Evolutionary conservation across 2,113 vertebrate species (phyloP).

Genomic region (Xenopus borealis): DNA sequence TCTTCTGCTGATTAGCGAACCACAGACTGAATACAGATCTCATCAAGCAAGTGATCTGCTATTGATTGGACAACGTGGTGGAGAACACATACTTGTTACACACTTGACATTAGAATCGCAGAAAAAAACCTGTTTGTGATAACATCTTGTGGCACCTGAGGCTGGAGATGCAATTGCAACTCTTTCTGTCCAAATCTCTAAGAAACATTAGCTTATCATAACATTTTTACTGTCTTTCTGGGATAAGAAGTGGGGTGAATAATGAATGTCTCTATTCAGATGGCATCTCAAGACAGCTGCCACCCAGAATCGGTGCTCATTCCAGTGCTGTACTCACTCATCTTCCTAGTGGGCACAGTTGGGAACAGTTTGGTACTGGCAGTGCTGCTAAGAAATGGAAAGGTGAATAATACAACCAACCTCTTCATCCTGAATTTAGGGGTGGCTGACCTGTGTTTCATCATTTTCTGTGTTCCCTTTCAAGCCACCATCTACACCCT

Average conservation of each 20-base stretch:
- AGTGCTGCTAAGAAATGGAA: slow-evolving; percentile 71
- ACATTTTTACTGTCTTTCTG: background rate
- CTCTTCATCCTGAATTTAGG: slow-evolving; percentile 83
- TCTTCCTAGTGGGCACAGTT: slow-evolving; percentile 77
- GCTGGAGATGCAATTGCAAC: background rate
- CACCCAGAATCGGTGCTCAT: slow-evolving; percentile 70
- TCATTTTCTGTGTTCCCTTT: slow-evolving; percentile 81
- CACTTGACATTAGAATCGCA: no score
- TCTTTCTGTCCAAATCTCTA: background rate
- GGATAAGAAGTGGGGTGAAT: background rate
- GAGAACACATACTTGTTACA: no score
- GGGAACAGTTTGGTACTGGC: slow-evolving; percentile 81
- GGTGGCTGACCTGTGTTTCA: slow-evolving; percentile 77
- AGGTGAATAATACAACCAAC: slow-evolving; percentile 77
- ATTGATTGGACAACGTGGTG: no score
- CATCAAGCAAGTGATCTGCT: no score
- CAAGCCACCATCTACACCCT: slow-evolving; percentile 83
- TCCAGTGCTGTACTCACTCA: slow-evolving; percentile 67
- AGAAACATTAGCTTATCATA: background rate
- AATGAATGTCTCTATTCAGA: slow-evolving; percentile 32
- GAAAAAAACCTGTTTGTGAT: background rate
- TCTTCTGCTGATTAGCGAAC: no score
- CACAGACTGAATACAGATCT: no score
- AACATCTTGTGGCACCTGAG: background rate
- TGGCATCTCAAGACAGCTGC: slow-evolving; percentile 52